Conservation (phyloP, 2,888 invertebrate species). For the Sabatieria punctata region DNA sequence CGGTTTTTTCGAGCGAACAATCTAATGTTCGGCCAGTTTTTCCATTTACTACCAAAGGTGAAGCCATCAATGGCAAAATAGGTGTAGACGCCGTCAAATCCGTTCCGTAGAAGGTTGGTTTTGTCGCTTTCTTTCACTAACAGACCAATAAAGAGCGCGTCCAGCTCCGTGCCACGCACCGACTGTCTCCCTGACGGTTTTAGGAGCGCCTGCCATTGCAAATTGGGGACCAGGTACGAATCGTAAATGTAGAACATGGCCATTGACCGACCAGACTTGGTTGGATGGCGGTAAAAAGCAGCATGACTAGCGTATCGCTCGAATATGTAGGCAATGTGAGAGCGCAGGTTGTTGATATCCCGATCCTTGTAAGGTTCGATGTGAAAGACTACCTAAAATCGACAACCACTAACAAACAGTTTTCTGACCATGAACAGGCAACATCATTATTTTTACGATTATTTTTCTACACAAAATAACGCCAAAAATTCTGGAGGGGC, state of each 20-base stretch:
- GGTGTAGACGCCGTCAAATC: constrained; percentile 46
- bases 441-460: background rate
- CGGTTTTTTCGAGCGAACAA: constrained; percentile 35
- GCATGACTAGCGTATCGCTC: constrained; percentile 40
- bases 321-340: constrained; percentile 33
- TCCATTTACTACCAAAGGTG: constrained; percentile 45
- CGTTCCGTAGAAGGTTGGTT: constrained; percentile 31
- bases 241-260: constrained; percentile 51
- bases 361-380: constrained; percentile 39
- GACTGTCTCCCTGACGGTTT: background rate
- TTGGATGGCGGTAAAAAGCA: constrained; percentile 37
- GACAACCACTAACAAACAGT: too few relatives aligned
- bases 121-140: constrained; percentile 42
- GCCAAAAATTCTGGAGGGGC: background rate
- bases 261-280: background rate
- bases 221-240: constrained; percentile 42
- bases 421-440: too few relatives aligned
- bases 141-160: constrained; percentile 46
- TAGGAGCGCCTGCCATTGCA: constrained; percentile 38
- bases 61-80: constrained; percentile 50
- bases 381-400: constrained; percentile 29
- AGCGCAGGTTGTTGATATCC: constrained; percentile 20
- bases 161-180: constrained; percentile 40
- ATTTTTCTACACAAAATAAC: background rate
- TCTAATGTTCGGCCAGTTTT: constrained; percentile 14